phyloP scores from a whole-genome alignment of 1,140 invertebrate genomes.

The Drosophila persimilis region DNA sequence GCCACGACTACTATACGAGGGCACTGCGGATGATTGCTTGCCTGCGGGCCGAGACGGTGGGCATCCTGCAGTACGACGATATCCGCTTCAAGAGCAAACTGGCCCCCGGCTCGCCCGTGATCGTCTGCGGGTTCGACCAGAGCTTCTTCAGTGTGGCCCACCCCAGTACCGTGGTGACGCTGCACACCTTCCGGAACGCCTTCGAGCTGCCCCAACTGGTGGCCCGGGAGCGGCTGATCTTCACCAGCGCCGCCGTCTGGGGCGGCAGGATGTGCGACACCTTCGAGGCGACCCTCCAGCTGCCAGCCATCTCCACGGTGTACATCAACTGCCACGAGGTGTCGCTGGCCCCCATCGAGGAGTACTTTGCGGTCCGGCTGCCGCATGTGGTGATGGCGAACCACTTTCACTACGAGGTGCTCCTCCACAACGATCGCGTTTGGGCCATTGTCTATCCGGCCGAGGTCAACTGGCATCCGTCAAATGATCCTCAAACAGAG shows the following conservation, averaged over 20 bases:
- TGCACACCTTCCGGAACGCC: constrained; percentile 57
- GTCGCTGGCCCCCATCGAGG: constrained; percentile 16
- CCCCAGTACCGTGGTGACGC: constrained; percentile 50
- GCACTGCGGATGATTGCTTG: constrained; percentile 35
- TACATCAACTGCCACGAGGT: constrained; percentile 51
- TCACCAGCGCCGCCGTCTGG: constrained; percentile 50
- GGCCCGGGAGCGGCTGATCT: constrained; percentile 29
- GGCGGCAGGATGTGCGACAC: constrained; percentile 43
- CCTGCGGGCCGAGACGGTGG: constrained; percentile 40
- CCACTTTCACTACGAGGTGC: constrained; percentile 47
- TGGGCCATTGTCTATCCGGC: constrained; percentile 50
- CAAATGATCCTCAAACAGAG: background rate
- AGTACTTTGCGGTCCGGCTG: background rate
- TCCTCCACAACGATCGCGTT: background rate
- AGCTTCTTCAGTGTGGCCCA: constrained; percentile 43
- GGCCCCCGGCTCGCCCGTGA: constrained; percentile 41
- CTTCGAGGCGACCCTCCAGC: constrained; percentile 48
- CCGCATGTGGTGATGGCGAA: constrained; percentile 31
- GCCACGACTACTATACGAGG: constrained; percentile 20
- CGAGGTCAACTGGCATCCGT: constrained; percentile 12
- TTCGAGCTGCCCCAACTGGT: constrained; percentile 32
- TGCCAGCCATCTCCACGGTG: constrained; percentile 9
- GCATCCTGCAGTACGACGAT: constrained; percentile 30
- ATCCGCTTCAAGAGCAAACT: constrained; percentile 40
- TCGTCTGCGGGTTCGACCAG: constrained; percentile 57